Conservation (phyloP, 2,797 vertebrate species). For the Pangasius macronema region DNA sequence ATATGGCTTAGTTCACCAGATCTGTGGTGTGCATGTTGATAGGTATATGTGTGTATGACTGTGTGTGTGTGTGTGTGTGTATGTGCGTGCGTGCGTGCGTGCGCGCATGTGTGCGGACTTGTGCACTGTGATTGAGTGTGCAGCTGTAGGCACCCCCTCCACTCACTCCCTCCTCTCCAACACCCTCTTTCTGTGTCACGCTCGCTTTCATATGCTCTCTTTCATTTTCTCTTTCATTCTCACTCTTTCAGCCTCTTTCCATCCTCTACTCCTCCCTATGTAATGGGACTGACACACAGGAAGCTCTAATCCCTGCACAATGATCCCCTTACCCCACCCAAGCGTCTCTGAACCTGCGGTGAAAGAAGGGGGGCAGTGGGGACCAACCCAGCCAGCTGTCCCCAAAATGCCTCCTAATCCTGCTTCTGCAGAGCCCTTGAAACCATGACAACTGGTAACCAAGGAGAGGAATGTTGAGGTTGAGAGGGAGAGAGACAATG, state of each 20-base stretch:
- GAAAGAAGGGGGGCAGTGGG: conserved; percentile 67
- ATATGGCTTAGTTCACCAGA: conserved; percentile 73
- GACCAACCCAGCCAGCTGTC: conserved; percentile 82
- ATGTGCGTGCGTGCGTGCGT: conserved; percentile 66
- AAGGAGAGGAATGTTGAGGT: conserved; percentile 73
- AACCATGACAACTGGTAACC: conserved; percentile 83
- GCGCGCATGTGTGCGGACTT: conserved; percentile 74
- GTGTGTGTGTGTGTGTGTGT: conserved; percentile 60
- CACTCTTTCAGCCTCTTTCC: conserved; percentile 63
- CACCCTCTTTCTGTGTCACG: conserved; percentile 58
- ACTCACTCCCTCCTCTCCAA: conserved; percentile 46
- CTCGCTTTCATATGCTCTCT: conserved; percentile 64
- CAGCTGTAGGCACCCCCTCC: conserved; percentile 76
- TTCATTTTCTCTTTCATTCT: conserved; percentile 79
- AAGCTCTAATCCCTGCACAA: conserved; percentile 83
- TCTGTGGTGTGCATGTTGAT: conserved; percentile 53
- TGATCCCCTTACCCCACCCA: conserved; percentile 70
- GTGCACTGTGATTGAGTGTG: conserved; percentile 76
- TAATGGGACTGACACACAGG: conserved; percentile 82
- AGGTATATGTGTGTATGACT: conserved; percentile 46
- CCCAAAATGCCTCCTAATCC: conserved; percentile 82
- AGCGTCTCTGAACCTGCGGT: conserved; percentile 74
- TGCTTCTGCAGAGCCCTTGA: conserved; percentile 70
- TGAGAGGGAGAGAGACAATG: conserved; percentile 70
- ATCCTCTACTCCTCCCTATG: conserved; percentile 60